phyloP scores from a whole-genome alignment of 2,888 invertebrate species.

The Eustalomyia histrio region DNA sequence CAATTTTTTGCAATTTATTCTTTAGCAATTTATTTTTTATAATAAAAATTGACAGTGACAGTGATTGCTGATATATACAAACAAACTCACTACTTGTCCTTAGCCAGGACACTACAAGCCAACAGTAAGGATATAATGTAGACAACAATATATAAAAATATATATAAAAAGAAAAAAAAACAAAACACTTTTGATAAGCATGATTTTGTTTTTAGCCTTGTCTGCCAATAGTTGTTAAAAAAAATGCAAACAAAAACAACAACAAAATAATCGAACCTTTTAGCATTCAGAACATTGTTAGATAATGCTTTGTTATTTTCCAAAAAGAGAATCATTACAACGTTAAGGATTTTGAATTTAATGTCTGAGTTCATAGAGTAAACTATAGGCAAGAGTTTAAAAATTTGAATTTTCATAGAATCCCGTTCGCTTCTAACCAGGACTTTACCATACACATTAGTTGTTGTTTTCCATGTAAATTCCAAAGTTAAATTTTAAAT shows the following conservation, averaged over 20 bases:
- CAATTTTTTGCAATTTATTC: conserved; percentile 38
- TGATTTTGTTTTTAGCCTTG: conserved; percentile 61
- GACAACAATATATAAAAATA: conserved; percentile 27
- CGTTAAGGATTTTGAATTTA: conserved; percentile 44
- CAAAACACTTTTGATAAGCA: conserved; percentile 54
- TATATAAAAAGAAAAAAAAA: no score
- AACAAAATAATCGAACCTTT: conserved; percentile 64
- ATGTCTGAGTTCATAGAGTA: conserved; percentile 13
- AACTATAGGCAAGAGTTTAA: conserved; percentile 6
- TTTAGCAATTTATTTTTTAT: conserved; percentile 51
- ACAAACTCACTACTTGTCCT: not conserved
- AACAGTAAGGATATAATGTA: conserved; percentile 30
- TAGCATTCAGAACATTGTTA: conserved; percentile 60
- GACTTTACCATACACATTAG: no score
- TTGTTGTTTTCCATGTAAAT: no score
- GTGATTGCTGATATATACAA: conserved; percentile 56
- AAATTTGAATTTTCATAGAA: no score
- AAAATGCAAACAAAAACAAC: conserved; percentile 25
- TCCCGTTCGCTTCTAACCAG: no score
- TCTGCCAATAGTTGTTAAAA: conserved; percentile 41
- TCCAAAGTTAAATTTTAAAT: no score
- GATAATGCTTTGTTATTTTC: conserved; percentile 59
- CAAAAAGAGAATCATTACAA: conserved; percentile 60
- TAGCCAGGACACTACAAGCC: conserved; percentile 23
- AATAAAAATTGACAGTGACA: conserved; percentile 65